Percentiles rank a stretch among this genome's conserved stretches.
Conservation (phyloP, 2,888 invertebrate species). For the Acanthosoma haemorrhoidale region DNA sequence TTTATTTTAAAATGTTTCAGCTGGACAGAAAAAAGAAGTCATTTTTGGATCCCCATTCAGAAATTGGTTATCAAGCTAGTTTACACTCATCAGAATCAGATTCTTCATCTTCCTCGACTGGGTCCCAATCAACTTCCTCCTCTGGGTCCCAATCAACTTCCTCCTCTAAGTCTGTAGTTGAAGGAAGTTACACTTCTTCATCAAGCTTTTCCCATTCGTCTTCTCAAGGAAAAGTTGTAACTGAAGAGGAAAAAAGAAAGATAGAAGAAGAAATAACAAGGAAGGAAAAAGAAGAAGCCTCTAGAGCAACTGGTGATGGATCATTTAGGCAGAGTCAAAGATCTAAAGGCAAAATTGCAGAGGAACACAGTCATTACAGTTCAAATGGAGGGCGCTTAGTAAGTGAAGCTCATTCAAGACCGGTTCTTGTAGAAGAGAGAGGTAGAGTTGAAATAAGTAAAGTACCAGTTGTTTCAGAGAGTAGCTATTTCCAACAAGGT, state of each 20-base stretch:
- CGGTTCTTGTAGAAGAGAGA: conserved; percentile 15
- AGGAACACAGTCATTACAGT: conserved; percentile 28
- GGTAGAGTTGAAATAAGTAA: conserved; percentile 30
- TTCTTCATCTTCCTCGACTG: conserved; percentile 32
- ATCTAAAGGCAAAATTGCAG: conserved; percentile 12
- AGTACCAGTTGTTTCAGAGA: not conserved
- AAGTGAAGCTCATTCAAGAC: conserved; percentile 32
- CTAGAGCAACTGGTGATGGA: conserved; percentile 37
- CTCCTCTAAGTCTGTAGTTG: conserved; percentile 15
- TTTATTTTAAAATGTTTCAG: conserved; percentile 29
- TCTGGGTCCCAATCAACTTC: not conserved
- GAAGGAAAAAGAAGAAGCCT: conserved; percentile 38
- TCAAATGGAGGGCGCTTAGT: conserved; percentile 32
- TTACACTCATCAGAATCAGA: conserved; percentile 20
- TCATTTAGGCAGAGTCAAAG: conserved; percentile 36
- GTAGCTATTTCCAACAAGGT: not conserved
- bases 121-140: conserved; percentile 21
- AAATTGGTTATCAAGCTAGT: conserved; percentile 35
- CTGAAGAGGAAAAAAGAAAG: conserved; percentile 46
- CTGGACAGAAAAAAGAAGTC: conserved; percentile 40
- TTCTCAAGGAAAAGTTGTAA: conserved; percentile 40
- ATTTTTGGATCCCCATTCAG: conserved; percentile 38
- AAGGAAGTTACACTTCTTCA: conserved; percentile 11
- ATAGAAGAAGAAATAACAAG: conserved; percentile 39
- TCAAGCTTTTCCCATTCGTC: conserved; percentile 13